A percentile compares a stretch with the other conserved stretches of the same genome.
phyloP scores from a whole-genome alignment of 2,797 vertebrate genomes.

The Psittacula echo region DNA sequence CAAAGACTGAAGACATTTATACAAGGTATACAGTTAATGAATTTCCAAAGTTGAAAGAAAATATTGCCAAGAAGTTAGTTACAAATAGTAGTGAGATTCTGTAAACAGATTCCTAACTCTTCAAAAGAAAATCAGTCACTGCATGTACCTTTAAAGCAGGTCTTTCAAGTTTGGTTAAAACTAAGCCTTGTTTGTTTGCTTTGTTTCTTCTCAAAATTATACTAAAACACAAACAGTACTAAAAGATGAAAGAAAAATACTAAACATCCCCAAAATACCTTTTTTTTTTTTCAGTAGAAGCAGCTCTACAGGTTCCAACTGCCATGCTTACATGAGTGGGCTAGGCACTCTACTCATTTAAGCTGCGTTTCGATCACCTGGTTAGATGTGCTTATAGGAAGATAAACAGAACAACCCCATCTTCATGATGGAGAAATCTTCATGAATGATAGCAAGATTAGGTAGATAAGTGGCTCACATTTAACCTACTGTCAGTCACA shows the following conservation, averaged over 20 bases:
- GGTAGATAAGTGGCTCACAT: background rate
- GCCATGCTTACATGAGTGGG: background rate
- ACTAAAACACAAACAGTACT: background rate
- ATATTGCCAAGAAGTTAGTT: conserved; percentile 19
- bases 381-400: background rate
- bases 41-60: conserved; percentile 36
- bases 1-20: conserved; percentile 33
- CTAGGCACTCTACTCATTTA: background rate
- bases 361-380: background rate
- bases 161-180: conserved; percentile 33
- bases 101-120: conserved; percentile 20
- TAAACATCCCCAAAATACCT: background rate
- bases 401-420: background rate
- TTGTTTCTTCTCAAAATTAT: background rate
- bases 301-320: background rate
- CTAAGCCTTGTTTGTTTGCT: background rate
- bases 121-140: conserved; percentile 35
- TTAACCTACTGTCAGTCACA: background rate
- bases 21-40: conserved; percentile 30
- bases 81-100: conserved; percentile 33
- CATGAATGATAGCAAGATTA: background rate
- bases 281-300: background rate
- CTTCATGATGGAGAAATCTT: background rate
- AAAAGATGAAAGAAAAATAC: background rate
- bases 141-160: conserved; percentile 10